Evolutionary conservation across 2,888 invertebrate genomes (phyloP).

Genomic region (Lasioglossum oenotherae): DNA sequence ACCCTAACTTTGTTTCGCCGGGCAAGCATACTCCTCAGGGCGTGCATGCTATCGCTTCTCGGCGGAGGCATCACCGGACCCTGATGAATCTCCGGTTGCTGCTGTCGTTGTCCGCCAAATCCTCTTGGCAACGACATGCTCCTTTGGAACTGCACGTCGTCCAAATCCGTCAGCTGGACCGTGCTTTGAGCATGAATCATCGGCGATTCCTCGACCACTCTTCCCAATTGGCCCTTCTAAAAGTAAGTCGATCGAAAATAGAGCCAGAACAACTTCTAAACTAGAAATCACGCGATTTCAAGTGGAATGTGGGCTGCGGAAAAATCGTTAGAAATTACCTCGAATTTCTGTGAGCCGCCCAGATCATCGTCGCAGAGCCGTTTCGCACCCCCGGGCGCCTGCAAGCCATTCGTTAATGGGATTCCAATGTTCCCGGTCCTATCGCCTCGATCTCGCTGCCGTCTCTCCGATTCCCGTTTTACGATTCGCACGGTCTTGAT

Average conservation of each 20-base stretch:
- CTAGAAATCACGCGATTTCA: background rate
- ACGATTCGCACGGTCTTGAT: conserved; percentile 97
- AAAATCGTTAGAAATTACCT: conserved; percentile 62
- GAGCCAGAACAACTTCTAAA: background rate
- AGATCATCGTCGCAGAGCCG: conserved; percentile 77
- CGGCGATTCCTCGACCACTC: conserved; percentile 77
- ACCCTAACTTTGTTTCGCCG: conserved; percentile 82
- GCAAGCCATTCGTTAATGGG: conserved; percentile 79
- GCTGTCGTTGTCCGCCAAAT: conserved; percentile 81
- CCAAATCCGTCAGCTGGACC: conserved; percentile 77
- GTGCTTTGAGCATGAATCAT: conserved; percentile 78
- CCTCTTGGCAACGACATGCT: conserved; percentile 84
- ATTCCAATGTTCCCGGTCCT: conserved; percentile 85
- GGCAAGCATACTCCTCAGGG: conserved; percentile 82
- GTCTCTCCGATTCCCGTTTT: conserved; percentile 94
- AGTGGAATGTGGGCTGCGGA: background rate
- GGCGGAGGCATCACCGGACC: conserved; percentile 82
- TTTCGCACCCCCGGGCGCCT: conserved; percentile 78
- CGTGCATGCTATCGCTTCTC: conserved; percentile 83
- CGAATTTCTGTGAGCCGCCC: conserved; percentile 76
- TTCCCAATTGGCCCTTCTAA: conserved; percentile 76
- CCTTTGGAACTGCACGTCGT: conserved; percentile 82
- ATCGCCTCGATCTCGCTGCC: conserved; percentile 91
- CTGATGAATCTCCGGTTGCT: conserved; percentile 71
- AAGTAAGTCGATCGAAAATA: conserved; percentile 40